Conservation (phyloP, 2,797 vertebrate species). For the Buphagus erythrorhynchus region DNA sequence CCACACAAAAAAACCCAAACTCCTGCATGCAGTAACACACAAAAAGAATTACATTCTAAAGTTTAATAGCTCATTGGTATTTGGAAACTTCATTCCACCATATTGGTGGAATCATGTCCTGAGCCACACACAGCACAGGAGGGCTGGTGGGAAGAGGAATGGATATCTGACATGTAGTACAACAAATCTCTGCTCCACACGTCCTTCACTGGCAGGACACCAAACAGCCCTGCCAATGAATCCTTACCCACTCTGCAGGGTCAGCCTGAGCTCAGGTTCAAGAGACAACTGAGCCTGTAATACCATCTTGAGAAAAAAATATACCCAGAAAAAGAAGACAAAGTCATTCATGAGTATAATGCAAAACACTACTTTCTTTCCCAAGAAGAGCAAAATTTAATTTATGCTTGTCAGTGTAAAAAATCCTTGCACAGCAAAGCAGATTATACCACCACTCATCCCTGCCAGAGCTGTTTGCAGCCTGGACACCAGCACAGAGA, state of each 20-base stretch:
- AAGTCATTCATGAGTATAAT: background rate
- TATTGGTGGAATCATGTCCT: background rate
- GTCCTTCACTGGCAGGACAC: background rate
- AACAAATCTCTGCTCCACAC: background rate
- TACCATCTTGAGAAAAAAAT: background rate
- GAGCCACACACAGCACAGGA: background rate
- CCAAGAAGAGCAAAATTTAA: background rate
- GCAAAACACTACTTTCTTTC: background rate
- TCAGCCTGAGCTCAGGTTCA: background rate
- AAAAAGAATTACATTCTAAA: background rate
- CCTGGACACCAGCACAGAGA: background rate
- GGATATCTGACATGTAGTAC: background rate
- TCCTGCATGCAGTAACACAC: background rate
- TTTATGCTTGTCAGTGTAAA: background rate
- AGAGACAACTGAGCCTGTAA: background rate
- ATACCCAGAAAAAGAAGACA: background rate
- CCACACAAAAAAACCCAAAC: rapidly evolving
- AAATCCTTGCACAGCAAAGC: background rate
- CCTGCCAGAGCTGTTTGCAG: background rate
- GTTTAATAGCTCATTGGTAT: background rate
- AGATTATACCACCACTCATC: background rate
- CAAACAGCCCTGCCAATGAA: background rate
- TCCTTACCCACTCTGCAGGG: background rate
- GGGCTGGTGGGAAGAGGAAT: background rate
- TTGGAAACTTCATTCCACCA: background rate